Evolutionary conservation across 2,888 invertebrate species (phyloP).

Genomic region (Dione vanillae): DNA sequence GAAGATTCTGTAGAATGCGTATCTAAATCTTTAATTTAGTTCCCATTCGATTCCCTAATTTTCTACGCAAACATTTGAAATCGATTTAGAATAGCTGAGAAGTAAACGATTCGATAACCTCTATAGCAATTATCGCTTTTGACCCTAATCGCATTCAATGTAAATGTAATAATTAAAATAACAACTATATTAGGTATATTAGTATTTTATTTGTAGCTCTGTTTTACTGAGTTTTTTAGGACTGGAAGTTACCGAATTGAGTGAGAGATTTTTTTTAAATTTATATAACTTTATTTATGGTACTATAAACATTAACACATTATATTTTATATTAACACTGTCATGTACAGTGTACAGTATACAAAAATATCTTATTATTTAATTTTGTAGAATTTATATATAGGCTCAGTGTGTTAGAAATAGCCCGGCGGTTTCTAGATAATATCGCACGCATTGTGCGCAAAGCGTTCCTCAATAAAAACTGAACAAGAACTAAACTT

Average conservation of each 20-base stretch:
- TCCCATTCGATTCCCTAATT: slow-evolving; percentile 31
- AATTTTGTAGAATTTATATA: background rate
- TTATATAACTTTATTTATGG: too few relatives aligned
- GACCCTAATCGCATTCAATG: slow-evolving; percentile 15
- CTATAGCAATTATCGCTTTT: slow-evolving; percentile 9
- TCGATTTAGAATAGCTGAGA: slow-evolving; percentile 26
- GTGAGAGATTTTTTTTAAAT: too few relatives aligned
- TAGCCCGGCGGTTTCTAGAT: slow-evolving; percentile 30
- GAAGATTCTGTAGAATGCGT: slow-evolving; percentile 21
- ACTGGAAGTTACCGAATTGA: background rate
- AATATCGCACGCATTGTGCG: slow-evolving; percentile 45
- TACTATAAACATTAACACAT: too few relatives aligned
- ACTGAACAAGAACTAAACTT: slow-evolving; percentile 72
- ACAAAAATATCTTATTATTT: background rate
- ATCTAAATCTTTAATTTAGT: slow-evolving; percentile 19
- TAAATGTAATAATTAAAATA: background rate
- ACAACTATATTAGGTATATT: slow-evolving; percentile 10
- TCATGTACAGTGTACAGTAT: too few relatives aligned
- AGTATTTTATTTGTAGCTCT: background rate
- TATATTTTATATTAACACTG: too few relatives aligned
- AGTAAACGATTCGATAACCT: slow-evolving; percentile 28
- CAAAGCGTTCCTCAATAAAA: slow-evolving; percentile 54
- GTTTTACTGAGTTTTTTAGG: background rate
- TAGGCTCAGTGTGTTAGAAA: slow-evolving; percentile 3
- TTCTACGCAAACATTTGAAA: slow-evolving; percentile 35